phyloP scores from a whole-genome alignment of 1,140 invertebrate species.

The Penaeus japonicus region DNA sequence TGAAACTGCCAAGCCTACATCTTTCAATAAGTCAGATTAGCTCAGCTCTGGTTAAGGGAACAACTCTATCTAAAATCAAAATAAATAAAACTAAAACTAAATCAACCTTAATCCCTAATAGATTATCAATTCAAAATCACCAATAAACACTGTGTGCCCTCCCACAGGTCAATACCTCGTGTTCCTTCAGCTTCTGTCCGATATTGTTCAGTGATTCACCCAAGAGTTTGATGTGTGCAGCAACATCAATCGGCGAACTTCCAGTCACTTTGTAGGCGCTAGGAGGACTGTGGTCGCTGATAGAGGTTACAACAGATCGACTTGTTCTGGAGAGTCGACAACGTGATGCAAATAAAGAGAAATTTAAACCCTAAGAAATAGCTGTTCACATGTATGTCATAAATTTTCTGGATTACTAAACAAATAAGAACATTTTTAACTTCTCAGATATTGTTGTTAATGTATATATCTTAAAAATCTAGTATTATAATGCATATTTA shows the following conservation, averaged over 20 bases:
- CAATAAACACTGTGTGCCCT: too few species aligned
- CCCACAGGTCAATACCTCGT: constrained; percentile 73
- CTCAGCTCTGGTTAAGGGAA: too few species aligned
- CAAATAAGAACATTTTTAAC: too few species aligned
- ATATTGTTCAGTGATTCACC: constrained; percentile 94
- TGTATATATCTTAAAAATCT: too few species aligned
- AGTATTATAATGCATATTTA: too few species aligned
- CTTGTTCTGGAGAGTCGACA: background rate
- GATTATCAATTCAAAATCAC: too few species aligned
- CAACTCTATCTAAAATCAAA: too few species aligned
- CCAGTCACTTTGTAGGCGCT: constrained; percentile 71
- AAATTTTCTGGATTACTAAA: background rate
- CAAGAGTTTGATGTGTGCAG: constrained; percentile 89
- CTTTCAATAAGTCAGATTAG: too few species aligned
- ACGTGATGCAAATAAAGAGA: background rate
- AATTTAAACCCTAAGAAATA: background rate
- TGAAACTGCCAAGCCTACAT: too few species aligned
- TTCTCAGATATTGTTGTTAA: too few species aligned
- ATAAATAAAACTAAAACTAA: too few species aligned
- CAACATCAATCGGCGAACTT: constrained; percentile 87
- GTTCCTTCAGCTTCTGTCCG: constrained; percentile 89
- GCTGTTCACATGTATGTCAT: background rate
- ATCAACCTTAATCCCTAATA: too few species aligned
- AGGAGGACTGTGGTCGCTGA: background rate
- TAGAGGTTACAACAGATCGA: background rate